Conservation (phyloP, 1,140 invertebrate genomes). For the Drosophila lacertosa region DNA sequence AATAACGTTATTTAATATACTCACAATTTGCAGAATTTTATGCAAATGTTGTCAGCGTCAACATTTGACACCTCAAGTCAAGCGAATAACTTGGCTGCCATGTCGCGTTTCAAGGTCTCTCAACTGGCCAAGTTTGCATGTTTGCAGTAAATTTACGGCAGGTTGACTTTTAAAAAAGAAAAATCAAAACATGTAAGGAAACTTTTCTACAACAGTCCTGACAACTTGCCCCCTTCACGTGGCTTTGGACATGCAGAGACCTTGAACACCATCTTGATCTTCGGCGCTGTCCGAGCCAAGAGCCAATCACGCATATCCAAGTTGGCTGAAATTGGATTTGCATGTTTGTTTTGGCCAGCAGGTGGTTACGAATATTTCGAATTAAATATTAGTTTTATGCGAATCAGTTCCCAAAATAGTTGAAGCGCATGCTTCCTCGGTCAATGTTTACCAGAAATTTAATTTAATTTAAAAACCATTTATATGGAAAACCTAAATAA, state of each 20-base stretch:
- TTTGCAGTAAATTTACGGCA: slow-evolving; percentile 34
- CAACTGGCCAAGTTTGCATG: slow-evolving; percentile 20
- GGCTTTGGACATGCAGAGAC: slow-evolving; percentile 17
- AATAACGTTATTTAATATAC: slow-evolving; percentile 43
- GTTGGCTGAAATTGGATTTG: slow-evolving; percentile 37
- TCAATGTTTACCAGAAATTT: slow-evolving; percentile 28
- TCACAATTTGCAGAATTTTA: slow-evolving; percentile 34
- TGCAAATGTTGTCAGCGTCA: slow-evolving; percentile 42
- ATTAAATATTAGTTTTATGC: slow-evolving; percentile 43
- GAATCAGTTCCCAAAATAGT: slow-evolving; percentile 34
- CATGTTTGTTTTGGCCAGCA: slow-evolving; percentile 23
- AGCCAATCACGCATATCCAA: slow-evolving; percentile 34
- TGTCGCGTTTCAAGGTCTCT: slow-evolving; percentile 33
- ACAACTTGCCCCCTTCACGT: neutral
- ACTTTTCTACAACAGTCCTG: neutral
- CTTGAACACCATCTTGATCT: slow-evolving; percentile 30
- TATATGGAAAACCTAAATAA: slow-evolving; percentile 37
- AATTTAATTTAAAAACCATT: slow-evolving; percentile 36
- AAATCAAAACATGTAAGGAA: slow-evolving; percentile 11
- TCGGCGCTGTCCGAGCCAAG: neutral
- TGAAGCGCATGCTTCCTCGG: neutral
- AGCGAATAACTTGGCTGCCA: neutral
- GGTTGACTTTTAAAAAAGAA: slow-evolving; percentile 10
- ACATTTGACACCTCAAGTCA: slow-evolving; percentile 39
- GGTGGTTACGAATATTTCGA: slow-evolving; percentile 22